A percentile compares a stretch with the other conserved stretches of the same genome.
These are phyloP conservation scores for Aleiodes testaceus DNA, from an alignment of 2,888 invertebrate genomes.

Conservation along the genomic window DNA sequence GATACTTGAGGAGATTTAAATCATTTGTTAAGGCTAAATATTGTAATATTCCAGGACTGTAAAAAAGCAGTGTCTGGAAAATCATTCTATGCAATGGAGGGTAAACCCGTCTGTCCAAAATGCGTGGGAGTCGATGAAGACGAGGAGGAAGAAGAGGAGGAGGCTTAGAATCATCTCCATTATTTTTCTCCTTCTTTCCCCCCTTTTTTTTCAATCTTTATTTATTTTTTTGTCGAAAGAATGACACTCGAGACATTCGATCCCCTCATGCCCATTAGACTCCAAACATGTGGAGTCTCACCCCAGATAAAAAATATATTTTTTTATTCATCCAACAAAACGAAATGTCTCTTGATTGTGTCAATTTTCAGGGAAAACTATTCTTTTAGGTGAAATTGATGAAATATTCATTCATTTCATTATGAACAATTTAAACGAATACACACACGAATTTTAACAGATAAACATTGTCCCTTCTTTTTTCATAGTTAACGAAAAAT, in stretches of 20 bases:
- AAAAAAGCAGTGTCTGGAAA: conserved; percentile 93
- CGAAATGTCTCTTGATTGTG: neutral
- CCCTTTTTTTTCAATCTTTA: conserved; percentile 18
- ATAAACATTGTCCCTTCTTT: conserved; percentile 13
- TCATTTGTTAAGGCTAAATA: neutral
- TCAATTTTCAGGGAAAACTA: conserved; percentile 7
- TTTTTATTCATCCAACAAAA: neutral
- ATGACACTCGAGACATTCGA: conserved; percentile 7
- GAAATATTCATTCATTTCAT: neutral
- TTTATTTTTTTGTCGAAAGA: conserved; percentile 5
- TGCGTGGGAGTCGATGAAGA: conserved; percentile 95
- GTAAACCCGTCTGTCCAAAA: conserved; percentile 95
- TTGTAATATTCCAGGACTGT: conserved; percentile 84
- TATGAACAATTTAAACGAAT: neutral
- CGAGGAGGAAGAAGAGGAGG: conserved; percentile 75
- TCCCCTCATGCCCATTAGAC: conserved; percentile 59
- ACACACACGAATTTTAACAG: conserved; percentile 21
- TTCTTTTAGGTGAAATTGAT: neutral
- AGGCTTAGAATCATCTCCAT: conserved; percentile 50
- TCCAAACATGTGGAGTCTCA: conserved; percentile 60
- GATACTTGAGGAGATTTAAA: conserved; percentile 1
- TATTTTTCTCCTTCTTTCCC: neutral
- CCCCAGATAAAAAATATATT: conserved; percentile 22
- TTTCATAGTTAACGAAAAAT: neutral
- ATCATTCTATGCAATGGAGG: conserved; percentile 98